phyloP scores from a whole-genome alignment of 1,140 invertebrate species.

The Cydia amplana region DNA sequence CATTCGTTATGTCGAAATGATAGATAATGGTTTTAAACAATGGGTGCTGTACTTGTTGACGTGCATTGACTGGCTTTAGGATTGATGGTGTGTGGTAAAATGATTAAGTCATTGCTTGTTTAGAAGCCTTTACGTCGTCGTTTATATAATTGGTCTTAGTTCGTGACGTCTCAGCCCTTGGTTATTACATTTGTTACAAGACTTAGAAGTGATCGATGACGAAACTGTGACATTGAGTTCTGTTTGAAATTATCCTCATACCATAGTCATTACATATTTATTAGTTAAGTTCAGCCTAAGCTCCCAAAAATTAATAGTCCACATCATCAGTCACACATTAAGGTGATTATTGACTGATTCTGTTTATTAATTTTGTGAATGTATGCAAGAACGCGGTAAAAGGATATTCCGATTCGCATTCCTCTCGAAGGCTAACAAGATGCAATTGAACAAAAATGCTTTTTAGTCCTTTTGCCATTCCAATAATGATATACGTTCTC shows the following conservation, averaged over 20 bases:
- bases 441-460: conserved; percentile 1
- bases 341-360: too few species aligned
- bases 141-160: conserved; percentile 1
- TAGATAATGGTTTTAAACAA: conserved; percentile 22
- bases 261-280: not conserved
- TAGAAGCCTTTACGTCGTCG: not conserved
- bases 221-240: not conserved
- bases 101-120: conserved; percentile 13
- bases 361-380: not conserved
- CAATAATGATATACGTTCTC: not conserved
- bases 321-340: too few species aligned
- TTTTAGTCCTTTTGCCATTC: conserved; percentile 15
- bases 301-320: too few species aligned
- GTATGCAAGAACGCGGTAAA: not conserved
- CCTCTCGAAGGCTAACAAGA: conserved; percentile 21
- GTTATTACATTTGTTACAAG: not conserved
- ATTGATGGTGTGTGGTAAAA: conserved; percentile 6
- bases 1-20: conserved; percentile 17
- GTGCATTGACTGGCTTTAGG: not conserved
- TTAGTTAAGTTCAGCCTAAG: not conserved
- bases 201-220: conserved; percentile 2
- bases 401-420: conserved; percentile 15
- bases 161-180: conserved; percentile 3
- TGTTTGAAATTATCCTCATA: not conserved
- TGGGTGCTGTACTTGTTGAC: conserved; percentile 2